Conservation (phyloP, 2,797 vertebrate species). For the Gallinago solitaria region DNA sequence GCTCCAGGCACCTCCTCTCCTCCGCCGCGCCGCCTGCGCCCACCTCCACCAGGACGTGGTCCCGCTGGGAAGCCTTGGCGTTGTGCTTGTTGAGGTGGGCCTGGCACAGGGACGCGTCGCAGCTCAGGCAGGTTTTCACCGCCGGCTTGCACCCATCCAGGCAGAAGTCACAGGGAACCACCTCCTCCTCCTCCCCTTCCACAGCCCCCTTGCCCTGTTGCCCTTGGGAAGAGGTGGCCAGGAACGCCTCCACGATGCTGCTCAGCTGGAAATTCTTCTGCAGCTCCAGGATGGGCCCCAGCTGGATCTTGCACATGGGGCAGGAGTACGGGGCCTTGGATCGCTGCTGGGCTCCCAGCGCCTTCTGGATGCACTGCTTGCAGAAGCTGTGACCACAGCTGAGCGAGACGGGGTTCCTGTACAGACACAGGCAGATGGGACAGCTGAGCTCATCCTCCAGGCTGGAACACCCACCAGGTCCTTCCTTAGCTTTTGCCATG, state of each 20-base stretch:
- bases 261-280: neutral
- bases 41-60: constrained; percentile 71
- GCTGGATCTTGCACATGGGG: neutral
- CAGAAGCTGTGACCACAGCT: constrained; percentile 83
- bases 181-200: rapidly evolving
- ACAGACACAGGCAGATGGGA: constrained; percentile 78
- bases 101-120: constrained; percentile 77
- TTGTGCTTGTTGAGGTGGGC: constrained; percentile 78
- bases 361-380: constrained; percentile 59
- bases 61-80: constrained; percentile 29
- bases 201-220: rapidly evolving
- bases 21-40: rapidly evolving
- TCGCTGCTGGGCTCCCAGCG: rapidly evolving
- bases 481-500: neutral
- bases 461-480: rapidly evolving
- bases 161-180: neutral
- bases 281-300: neutral
- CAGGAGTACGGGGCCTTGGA: neutral
- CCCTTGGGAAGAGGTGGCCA: neutral
- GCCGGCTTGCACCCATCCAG: neutral
- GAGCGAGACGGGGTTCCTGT: constrained; percentile 69
- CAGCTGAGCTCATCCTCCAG: constrained; percentile 76
- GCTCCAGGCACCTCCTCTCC: constrained; percentile 60
- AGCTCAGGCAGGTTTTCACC: constrained; percentile 70
- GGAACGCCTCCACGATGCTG: neutral